Conservation (phyloP, 2,113 vertebrate species). For the Lates calcarifer region DNA sequence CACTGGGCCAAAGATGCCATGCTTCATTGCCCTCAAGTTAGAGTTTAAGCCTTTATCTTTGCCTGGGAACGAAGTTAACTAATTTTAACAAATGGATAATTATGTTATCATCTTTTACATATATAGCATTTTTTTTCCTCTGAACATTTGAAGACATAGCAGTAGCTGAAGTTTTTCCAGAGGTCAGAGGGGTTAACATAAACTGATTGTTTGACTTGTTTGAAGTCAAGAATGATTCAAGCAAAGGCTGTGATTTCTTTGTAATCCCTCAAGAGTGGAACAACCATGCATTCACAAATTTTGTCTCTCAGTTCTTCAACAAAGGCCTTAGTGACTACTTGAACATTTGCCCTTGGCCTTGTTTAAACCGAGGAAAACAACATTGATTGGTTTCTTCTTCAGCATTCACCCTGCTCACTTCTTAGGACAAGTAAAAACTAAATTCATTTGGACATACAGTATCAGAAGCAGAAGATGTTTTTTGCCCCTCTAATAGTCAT, state of each 20-base stretch:
- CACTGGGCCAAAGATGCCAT: conserved; percentile 44
- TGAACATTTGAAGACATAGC: not conserved
- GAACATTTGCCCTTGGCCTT: conserved; percentile 6
- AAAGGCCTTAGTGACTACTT: conserved; percentile 3
- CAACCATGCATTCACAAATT: conserved; percentile 6
- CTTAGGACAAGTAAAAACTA: not conserved
- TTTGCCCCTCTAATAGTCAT: not conserved
- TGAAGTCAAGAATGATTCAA: not conserved
- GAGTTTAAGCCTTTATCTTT: conserved; percentile 22
- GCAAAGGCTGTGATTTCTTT: not conserved
- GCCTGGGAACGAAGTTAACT: not conserved
- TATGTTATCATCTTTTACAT: not conserved
- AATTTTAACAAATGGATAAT: conserved; percentile 12
- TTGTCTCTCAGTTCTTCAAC: conserved; percentile 9
- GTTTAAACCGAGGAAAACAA: conserved; percentile 34
- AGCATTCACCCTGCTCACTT: not conserved
- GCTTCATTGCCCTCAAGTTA: conserved; percentile 25
- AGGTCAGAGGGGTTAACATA: not conserved
- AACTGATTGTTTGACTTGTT: not conserved
- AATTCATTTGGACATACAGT: conserved; percentile 12
- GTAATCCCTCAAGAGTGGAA: not conserved
- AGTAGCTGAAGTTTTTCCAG: not conserved
- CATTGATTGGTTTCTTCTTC: conserved; percentile 23
- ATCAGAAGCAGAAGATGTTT: not conserved
- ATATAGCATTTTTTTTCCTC: not conserved